Evolutionary conservation across 2,797 vertebrate genomes (phyloP), one percentile per base, ranked within the genome.

Genomic region (Astyanax mexicanus): DNA sequence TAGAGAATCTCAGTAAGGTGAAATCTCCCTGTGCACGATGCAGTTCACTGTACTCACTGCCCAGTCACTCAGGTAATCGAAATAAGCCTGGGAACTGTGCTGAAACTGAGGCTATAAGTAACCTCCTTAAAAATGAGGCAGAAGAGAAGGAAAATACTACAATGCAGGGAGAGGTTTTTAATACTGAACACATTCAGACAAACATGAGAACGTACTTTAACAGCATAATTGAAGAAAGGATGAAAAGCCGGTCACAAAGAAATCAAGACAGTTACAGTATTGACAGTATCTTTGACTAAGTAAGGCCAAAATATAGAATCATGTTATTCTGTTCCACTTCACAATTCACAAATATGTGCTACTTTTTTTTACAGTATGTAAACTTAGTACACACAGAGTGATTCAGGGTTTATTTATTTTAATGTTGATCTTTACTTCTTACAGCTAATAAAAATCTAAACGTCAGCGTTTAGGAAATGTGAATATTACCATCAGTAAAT

Each of bases 31-130:
- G 55, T 27, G 6, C 0, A 3, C 5, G 8, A 25, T 72, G 69
- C 40, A n/a, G 19, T 44, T 15, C 71, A 38, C 54, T 71, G 21
- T 71, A 32, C 10, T 45, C 38, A 23, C 54, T 60, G n/a, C 25
- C 49, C 17, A 8, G 7, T 29, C 9, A 2, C 29, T 12, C 17
- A 19, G 2, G 10, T 11, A 21, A n/a, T 6, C 38, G 23, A 61
- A 60, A 72, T 72, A 0, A 0, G 0, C 10, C 69, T 17, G 55
- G 69, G 5, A 61, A 72, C 19, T 61, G 69, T 61, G 69, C 69
- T 25, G 69, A 72, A 57, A 72, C 55, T 1, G 57, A 72, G 44
- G 69, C 57, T 0, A 61, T 72, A 0, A 72, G 55, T 38, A 49
- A 62, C 0, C 21, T 61, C 3, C 57, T 62, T 54, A 8, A 1